phyloP scores from a whole-genome alignment of 2,888 invertebrate genomes.

The Octodonta nipae region DNA sequence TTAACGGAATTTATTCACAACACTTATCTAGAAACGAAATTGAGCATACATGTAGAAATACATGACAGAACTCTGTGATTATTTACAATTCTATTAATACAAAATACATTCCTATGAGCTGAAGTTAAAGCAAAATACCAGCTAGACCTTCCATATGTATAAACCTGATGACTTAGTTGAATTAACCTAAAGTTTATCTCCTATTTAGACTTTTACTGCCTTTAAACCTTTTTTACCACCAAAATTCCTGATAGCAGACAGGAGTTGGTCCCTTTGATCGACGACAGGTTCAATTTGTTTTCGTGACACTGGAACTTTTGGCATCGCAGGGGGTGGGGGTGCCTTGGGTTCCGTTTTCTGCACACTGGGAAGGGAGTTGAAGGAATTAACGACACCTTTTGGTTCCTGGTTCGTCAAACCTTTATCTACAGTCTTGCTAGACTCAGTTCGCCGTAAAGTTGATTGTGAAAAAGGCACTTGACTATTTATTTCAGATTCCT shows the following conservation, averaged over 20 bases:
- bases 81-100: too few relatives aligned
- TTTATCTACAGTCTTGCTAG: slow-evolving; percentile 16
- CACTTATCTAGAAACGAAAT: too few relatives aligned
- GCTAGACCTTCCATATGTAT: too few relatives aligned
- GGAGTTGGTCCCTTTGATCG: slow-evolving; percentile 52
- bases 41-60: too few relatives aligned
- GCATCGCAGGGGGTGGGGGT: slow-evolving; percentile 31
- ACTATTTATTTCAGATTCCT: slow-evolving; percentile 18
- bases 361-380: slow-evolving; percentile 1
- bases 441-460: slow-evolving; percentile 38
- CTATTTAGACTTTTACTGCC: slow-evolving; percentile 8
- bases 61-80: too few relatives aligned
- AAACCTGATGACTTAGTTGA: not conserved
- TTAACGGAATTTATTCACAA: too few relatives aligned
- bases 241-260: slow-evolving; percentile 59
- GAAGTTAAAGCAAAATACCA: too few relatives aligned
- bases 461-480: slow-evolving; percentile 36
- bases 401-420: slow-evolving; percentile 3
- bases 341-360: slow-evolving; percentile 10
- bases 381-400: slow-evolving; percentile 2
- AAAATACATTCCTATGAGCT: too few relatives aligned
- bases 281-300: slow-evolving; percentile 19
- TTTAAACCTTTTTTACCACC: slow-evolving; percentile 38
- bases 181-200: slow-evolving; percentile 1
- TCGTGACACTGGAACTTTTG: slow-evolving; percentile 16